Percentiles rank a stretch among this genome's conserved stretches.
phyloP scores from a whole-genome alignment of 2,888 invertebrate species.

The Phalangium opilio region DNA sequence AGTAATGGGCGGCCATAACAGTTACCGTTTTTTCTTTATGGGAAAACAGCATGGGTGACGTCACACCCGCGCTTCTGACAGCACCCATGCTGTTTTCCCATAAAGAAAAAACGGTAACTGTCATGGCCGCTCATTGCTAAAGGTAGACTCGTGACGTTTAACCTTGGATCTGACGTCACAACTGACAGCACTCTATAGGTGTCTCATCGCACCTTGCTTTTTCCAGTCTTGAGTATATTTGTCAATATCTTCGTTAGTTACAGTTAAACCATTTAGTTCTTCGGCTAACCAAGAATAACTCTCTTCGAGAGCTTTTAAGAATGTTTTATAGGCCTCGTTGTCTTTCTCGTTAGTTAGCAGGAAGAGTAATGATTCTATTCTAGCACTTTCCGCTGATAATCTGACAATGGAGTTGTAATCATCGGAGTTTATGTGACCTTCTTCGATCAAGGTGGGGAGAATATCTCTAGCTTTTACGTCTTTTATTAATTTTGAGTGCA shows the following conservation, averaged over 20 bases:
- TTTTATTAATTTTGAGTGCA: background rate
- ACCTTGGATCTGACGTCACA: no score
- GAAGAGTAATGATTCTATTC: background rate
- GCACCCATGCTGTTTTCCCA: no score
- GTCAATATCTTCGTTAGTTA: background rate
- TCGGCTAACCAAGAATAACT: background rate
- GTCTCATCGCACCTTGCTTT: no score
- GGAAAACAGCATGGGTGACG: no score
- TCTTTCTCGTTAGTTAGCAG: background rate
- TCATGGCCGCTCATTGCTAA: no score
- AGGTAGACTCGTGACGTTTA: no score
- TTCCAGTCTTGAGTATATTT: background rate
- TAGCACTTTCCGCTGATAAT: background rate
- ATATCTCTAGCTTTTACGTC: background rate
- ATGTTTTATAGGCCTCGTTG: background rate
- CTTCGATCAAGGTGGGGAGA: background rate
- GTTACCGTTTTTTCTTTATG: no score
- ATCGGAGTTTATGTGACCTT: background rate
- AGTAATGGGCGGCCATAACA: no score
- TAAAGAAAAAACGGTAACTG: no score
- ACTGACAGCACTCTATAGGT: no score
- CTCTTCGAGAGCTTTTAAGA: background rate
- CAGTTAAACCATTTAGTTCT: background rate
- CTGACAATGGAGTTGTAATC: slow-evolving; percentile 1
- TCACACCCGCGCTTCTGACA: no score